Evolutionary conservation across 1,140 invertebrate species (phyloP).

Genomic region (Pseudomyrmex pallidus): DNA sequence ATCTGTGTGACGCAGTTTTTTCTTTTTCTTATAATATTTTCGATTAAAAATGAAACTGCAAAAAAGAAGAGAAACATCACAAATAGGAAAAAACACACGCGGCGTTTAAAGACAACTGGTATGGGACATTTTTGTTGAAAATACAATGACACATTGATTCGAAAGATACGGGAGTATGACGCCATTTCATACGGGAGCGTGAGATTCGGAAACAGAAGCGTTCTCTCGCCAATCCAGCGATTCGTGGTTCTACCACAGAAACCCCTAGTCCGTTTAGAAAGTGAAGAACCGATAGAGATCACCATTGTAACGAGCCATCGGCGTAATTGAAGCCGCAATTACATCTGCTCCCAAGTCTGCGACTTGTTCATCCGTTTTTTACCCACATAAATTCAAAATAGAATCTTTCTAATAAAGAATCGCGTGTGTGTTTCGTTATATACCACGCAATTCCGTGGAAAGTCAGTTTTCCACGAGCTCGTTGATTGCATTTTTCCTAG

Average conservation of each 20-base stretch:
- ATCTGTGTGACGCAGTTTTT: background rate
- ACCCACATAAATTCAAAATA: constrained; percentile 65
- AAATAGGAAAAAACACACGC: constrained; percentile 1
- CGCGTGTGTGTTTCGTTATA: constrained; percentile 19
- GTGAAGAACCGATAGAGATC: constrained; percentile 65
- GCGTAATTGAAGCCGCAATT: constrained; percentile 69
- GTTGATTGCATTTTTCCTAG: constrained; percentile 52
- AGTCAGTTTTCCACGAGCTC: constrained; percentile 57
- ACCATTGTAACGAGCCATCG: constrained; percentile 46
- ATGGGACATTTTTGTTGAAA: constrained; percentile 4
- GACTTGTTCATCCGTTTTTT: constrained; percentile 50
- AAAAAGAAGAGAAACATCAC: background rate
- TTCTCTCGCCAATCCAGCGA: constrained; percentile 50
- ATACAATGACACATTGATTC: constrained; percentile 21
- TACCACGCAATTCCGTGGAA: constrained; percentile 61
- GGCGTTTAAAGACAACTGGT: constrained; percentile 11
- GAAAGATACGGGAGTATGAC: constrained; percentile 39
- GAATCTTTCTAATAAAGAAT: constrained; percentile 65
- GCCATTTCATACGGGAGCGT: constrained; percentile 65
- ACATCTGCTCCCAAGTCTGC: constrained; percentile 22
- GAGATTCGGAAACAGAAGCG: constrained; percentile 58
- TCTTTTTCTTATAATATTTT: background rate
- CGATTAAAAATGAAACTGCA: too few species aligned
- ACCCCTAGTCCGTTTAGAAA: constrained; percentile 61
- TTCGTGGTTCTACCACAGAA: constrained; percentile 66